These are phyloP conservation scores for Anguilla megastoma DNA, from an alignment of 2,797 vertebrate genomes.

Conservation along the genomic window DNA sequence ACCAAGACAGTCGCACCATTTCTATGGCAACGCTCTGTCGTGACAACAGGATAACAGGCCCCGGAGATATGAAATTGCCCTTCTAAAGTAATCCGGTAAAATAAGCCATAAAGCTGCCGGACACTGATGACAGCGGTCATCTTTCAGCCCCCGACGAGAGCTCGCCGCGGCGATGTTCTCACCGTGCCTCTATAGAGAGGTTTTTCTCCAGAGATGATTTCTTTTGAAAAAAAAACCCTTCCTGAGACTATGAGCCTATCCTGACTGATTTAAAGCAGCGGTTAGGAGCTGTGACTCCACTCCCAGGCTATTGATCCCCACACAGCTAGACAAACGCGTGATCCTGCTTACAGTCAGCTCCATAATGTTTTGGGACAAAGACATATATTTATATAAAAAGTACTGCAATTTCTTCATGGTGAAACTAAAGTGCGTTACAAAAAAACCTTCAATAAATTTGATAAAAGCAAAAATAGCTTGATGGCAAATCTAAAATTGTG, in stretches of 20 bases:
- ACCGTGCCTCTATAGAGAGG: background rate
- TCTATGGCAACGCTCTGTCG: background rate
- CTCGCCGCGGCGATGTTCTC: background rate
- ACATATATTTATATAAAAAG: too few species aligned
- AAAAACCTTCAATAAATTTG: too few species aligned
- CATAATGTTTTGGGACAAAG: too few species aligned
- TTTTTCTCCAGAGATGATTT: background rate
- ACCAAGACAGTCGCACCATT: background rate
- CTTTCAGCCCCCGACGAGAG: background rate
- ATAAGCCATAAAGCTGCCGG: background rate
- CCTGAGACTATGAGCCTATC: background rate
- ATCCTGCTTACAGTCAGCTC: background rate
- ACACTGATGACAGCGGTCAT: background rate
- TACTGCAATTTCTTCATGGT: too few species aligned
- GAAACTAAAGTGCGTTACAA: too few species aligned
- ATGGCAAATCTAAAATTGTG: too few species aligned
- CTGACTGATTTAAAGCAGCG: background rate
- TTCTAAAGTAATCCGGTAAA: background rate
- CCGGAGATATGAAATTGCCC: background rate
- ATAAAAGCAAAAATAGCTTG: too few species aligned
- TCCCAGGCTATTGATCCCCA: background rate
- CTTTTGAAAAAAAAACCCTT: background rate
- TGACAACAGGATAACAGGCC: background rate
- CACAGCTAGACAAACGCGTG: background rate
- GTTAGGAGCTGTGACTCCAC: background rate